A percentile compares a stretch with the other conserved stretches of the same genome.
phyloP scores from a whole-genome alignment of 2,888 invertebrate genomes.

The Ectemnius continuus region DNA sequence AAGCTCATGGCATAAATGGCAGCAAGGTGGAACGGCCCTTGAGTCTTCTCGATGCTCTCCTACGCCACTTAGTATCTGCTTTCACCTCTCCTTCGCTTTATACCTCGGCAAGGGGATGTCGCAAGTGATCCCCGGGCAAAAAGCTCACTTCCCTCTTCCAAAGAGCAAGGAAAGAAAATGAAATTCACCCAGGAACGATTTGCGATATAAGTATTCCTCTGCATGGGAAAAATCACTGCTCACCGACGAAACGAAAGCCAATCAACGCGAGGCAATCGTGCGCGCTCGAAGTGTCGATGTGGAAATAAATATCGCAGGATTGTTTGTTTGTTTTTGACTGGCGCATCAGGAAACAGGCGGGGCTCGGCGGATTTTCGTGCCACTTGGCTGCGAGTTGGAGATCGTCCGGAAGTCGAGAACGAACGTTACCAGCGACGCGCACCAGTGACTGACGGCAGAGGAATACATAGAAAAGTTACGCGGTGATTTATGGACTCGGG shows the following conservation, averaged over 20 bases:
- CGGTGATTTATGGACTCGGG: slow-evolving; percentile 52
- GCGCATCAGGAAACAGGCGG: not conserved
- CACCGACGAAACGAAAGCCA: too few species aligned
- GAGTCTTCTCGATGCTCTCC: not conserved
- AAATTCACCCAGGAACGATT: too few species aligned
- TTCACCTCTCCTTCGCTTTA: not conserved
- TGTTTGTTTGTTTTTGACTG: not conserved
- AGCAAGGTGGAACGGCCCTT: not conserved
- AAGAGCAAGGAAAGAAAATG: too few species aligned
- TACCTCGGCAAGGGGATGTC: not conserved
- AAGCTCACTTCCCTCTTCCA: too few species aligned
- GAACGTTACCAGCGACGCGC: slow-evolving; percentile 37
- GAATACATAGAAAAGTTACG: slow-evolving; percentile 57
- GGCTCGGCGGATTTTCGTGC: slow-evolving; percentile 14
- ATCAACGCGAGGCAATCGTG: too few species aligned
- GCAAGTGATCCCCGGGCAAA: too few species aligned
- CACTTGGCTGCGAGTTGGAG: slow-evolving; percentile 14
- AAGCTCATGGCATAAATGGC: slow-evolving; percentile 3
- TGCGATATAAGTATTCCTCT: too few species aligned
- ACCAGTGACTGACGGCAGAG: slow-evolving; percentile 36
- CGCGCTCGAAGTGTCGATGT: too few species aligned
- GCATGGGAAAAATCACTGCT: too few species aligned
- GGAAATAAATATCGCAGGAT: slow-evolving; percentile 1
- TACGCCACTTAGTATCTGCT: slow-evolving; percentile 4
- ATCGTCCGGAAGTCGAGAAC: slow-evolving; percentile 25